A percentile compares a stretch with the other conserved stretches of the same genome.
Conservation (phyloP, 2,113 vertebrate species). For the Rhabdomys dilectus region DNA sequence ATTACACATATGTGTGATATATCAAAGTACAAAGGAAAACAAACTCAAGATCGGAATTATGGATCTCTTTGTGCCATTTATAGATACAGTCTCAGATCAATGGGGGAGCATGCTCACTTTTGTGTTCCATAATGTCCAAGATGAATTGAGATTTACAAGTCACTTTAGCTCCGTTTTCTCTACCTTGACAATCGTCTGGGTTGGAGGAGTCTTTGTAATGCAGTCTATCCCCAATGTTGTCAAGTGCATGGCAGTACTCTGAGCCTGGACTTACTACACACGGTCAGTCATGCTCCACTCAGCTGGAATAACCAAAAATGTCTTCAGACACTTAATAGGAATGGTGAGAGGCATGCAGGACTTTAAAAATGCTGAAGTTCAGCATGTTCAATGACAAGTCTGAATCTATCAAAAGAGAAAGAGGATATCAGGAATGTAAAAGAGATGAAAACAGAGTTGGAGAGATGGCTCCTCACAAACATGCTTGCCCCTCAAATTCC, state of each 20-base stretch:
- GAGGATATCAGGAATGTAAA: neutral
- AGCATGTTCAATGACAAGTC: neutral
- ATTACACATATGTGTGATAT: neutral
- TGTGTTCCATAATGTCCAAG: neutral
- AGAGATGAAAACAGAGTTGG: neutral
- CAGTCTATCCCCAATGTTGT: neutral
- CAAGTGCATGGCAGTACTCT: too few species aligned
- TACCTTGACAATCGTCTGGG: neutral
- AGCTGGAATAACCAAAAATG: neutral
- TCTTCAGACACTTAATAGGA: neutral
- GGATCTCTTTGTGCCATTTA: neutral
- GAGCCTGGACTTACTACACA: neutral
- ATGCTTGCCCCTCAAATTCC: neutral
- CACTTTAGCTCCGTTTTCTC: neutral
- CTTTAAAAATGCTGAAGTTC: neutral
- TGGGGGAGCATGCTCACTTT: neutral
- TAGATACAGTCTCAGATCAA: too few species aligned
- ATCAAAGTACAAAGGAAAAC: neutral
- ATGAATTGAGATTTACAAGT: neutral
- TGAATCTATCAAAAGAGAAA: neutral
- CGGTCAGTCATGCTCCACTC: neutral
- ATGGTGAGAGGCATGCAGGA: neutral
- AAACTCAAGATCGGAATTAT: neutral
- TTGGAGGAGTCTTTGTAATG: neutral
- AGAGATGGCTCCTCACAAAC: neutral